Evolutionary conservation across 2,797 vertebrate genomes (phyloP).

Genomic region (Oryzias dopingdopingensis): DNA sequence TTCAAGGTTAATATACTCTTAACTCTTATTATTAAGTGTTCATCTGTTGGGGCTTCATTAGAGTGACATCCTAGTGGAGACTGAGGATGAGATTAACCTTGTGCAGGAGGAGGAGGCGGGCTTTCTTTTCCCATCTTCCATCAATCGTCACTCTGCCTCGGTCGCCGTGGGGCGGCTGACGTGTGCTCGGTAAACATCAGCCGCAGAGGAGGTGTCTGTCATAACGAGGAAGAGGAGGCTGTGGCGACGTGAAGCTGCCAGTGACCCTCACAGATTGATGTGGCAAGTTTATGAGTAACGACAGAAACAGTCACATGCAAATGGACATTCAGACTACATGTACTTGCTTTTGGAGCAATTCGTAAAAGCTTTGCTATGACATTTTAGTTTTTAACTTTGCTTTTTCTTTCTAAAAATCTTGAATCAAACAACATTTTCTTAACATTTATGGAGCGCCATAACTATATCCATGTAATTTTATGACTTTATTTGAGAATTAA

Average conservation of each 20-base stretch:
- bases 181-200: slow-evolving; percentile 68
- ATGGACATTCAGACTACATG: too few relatives aligned
- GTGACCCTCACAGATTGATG: slow-evolving; percentile 35
- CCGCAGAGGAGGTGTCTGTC: slow-evolving; percentile 58
- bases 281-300: slow-evolving; percentile 12
- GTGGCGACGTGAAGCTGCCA: slow-evolving; percentile 24
- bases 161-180: slow-evolving; percentile 46
- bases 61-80: slow-evolving; percentile 69
- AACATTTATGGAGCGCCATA: too few relatives aligned
- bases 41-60: slow-evolving; percentile 83
- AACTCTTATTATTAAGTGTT: slow-evolving; percentile 83
- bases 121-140: slow-evolving; percentile 45
- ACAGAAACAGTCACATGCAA: not conserved
- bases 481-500: too few relatives aligned
- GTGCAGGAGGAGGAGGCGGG: slow-evolving; percentile 43
- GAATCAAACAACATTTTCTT: too few relatives aligned
- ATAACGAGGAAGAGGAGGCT: slow-evolving; percentile 55
- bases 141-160: slow-evolving; percentile 55
- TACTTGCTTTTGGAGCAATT: too few relatives aligned
- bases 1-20: slow-evolving; percentile 86
- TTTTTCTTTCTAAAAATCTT: too few relatives aligned
- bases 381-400: too few relatives aligned
- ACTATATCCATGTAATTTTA: too few relatives aligned
- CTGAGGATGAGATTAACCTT: slow-evolving; percentile 78
- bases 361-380: too few relatives aligned